phyloP scores from a whole-genome alignment of 2,888 invertebrate genomes.

The Parthenolecanium corni region DNA sequence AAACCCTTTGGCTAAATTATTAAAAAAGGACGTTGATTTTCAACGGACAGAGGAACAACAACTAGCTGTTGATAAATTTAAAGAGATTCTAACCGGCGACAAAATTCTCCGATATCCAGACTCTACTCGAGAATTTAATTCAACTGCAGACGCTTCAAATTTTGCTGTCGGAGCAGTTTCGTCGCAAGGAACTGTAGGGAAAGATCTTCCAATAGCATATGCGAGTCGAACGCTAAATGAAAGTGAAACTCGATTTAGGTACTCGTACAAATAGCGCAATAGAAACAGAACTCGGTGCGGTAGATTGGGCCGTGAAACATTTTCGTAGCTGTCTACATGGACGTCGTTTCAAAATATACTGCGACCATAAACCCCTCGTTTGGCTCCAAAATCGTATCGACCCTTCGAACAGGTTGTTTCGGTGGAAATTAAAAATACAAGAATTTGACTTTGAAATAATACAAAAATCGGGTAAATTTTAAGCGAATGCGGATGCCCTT shows the following conservation, averaged over 20 bases:
- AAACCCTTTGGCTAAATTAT: slow-evolving; percentile 33
- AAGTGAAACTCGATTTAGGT: slow-evolving; percentile 35
- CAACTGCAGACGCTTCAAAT: slow-evolving; percentile 35
- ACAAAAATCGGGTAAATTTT: background rate
- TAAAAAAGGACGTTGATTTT: slow-evolving; percentile 32
- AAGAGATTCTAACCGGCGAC: slow-evolving; percentile 8
- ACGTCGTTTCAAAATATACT: background rate
- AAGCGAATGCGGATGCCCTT: slow-evolving; percentile 2
- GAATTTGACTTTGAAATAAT: background rate
- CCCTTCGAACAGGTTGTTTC: background rate
- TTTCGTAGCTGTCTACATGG: slow-evolving; percentile 34
- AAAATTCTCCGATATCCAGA: slow-evolving; percentile 29
- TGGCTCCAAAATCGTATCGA: slow-evolving; percentile 13
- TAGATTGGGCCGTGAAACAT: slow-evolving; percentile 35
- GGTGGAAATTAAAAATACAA: slow-evolving; percentile 4
- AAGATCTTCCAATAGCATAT: slow-evolving; percentile 37
- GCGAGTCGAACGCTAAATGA: slow-evolving; percentile 35
- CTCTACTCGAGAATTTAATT: slow-evolving; percentile 23
- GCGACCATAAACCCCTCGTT: slow-evolving; percentile 1
- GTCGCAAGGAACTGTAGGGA: slow-evolving; percentile 33
- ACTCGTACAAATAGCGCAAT: too few relatives aligned
- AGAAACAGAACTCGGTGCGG: slow-evolving; percentile 36
- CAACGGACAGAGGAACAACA: slow-evolving; percentile 31
- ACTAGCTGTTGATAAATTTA: slow-evolving; percentile 26
- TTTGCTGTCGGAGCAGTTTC: slow-evolving; percentile 36